Evolutionary conservation across 2,888 invertebrate genomes (phyloP), one percentile per base, ranked within the genome.

Genomic region (Trichopoda pennipes): DNA sequence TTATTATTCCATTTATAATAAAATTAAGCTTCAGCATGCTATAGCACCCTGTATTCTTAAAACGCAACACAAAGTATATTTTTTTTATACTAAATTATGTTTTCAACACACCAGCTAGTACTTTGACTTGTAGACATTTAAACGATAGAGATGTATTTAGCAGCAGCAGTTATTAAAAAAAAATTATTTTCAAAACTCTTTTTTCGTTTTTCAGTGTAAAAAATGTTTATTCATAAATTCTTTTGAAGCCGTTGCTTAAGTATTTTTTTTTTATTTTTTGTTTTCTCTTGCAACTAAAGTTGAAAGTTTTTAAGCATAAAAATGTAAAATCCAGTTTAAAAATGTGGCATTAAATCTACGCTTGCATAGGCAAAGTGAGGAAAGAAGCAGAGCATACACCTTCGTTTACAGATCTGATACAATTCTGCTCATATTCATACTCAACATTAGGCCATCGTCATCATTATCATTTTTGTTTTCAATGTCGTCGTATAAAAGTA

Each of bases 331-430:
- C 38, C 66, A 80, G 70, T 64, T 53, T 68, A 66, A 72, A 80
- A 72, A 76, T 87, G 86, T 86, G 87, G 87, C 87, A 88, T 88
- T 89, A 89, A 89, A 89, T 88, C 87, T 88, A 49, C 21, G 42
- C 16, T 60, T 58, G 53, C 23, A 56, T 4, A 49, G 58, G 42
- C 12, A 17, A 10, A 68, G 6, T 32, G 42, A 64, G 32, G 10
- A 16, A 74, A 32, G 21, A 49, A 44, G 64, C 38, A 51, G 55
- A 74, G 64, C 55, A 49, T 53, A 47, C 47, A 64, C 32, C 51
- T 61, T 61, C 60, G 23, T 73, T 47, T 17, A 55, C 44, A 63
- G 44, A 73, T 19, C 63, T 55, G 19, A 63, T 47, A 47, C 53
- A 73, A 73, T 38, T 28, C 9, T 38, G 2, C 2, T 73, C 58